A percentile compares a stretch with the other conserved stretches of the same genome.
phyloP scores from a whole-genome alignment of 2,113 vertebrate species.

The Lagenorhynchus albirostris region DNA sequence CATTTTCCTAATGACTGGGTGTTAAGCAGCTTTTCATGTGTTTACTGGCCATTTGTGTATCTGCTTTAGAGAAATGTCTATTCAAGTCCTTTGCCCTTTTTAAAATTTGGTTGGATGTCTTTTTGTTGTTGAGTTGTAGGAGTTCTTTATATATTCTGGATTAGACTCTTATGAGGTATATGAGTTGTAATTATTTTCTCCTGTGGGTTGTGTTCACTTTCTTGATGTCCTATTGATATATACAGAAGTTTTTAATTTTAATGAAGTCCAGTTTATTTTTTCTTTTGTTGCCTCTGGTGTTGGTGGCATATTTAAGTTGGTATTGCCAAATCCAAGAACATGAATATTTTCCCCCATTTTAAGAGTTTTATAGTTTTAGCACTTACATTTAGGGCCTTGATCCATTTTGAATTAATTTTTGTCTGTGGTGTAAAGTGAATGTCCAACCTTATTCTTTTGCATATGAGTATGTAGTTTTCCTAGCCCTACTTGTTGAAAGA shows the following conservation, averaged over 20 bases:
- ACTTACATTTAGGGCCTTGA: neutral
- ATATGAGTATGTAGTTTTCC: neutral
- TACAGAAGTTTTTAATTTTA: neutral
- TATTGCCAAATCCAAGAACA: neutral
- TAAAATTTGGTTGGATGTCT: neutral
- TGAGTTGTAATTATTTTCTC: neutral
- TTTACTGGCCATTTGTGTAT: neutral
- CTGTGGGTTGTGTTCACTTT: neutral
- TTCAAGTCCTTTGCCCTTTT: neutral
- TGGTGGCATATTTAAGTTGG: neutral
- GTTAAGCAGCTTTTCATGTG: neutral
- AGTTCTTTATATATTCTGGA: neutral
- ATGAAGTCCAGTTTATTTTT: neutral
- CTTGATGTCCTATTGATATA: neutral
- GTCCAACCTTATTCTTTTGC: neutral
- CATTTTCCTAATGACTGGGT: neutral
- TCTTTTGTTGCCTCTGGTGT: neutral
- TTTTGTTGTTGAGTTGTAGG: neutral
- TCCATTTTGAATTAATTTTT: neutral
- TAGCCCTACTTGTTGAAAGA: neutral
- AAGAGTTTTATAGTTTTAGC: neutral
- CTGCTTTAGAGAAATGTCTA: neutral
- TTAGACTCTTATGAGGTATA: no score
- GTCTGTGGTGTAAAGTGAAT: neutral
- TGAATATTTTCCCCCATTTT: neutral